Conservation (phyloP, 2,113 vertebrate species). For the Sterrhoptilus dennistouni region DNA sequence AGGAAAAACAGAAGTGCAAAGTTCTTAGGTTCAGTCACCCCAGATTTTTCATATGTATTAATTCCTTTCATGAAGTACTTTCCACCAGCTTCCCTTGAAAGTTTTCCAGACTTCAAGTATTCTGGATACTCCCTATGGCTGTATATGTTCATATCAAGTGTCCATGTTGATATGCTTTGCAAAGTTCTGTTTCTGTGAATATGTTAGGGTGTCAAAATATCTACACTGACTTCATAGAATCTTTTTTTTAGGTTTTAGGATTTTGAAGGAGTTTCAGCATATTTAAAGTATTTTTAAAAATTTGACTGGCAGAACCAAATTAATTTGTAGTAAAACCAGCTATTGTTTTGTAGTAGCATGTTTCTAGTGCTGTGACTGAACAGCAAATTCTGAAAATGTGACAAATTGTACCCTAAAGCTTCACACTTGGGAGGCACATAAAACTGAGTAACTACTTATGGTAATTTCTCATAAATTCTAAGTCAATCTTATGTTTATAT, state of each 20-base stretch:
- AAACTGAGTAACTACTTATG: background rate
- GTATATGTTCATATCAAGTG: background rate
- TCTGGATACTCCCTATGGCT: background rate
- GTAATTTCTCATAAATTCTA: background rate
- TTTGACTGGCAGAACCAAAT: background rate
- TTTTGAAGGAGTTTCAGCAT: background rate
- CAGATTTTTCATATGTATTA: background rate
- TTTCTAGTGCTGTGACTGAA: background rate
- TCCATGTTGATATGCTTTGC: background rate
- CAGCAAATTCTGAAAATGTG: background rate
- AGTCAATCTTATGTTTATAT: background rate
- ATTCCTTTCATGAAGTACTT: background rate
- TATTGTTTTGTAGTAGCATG: background rate
- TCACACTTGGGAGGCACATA: background rate
- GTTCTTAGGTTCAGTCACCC: background rate
- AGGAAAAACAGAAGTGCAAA: background rate
- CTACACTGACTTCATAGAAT: background rate
- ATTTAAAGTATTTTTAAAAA: background rate
- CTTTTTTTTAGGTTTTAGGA: background rate
- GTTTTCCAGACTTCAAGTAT: background rate
- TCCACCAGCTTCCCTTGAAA: background rate
- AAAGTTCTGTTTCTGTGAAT: background rate
- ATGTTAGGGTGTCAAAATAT: background rate
- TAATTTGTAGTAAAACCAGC: background rate
- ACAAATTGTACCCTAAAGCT: background rate